These are phyloP conservation scores for Mesopsocus fuscifrons DNA, from an alignment of 2,888 invertebrate species.

Conservation along the genomic window DNA sequence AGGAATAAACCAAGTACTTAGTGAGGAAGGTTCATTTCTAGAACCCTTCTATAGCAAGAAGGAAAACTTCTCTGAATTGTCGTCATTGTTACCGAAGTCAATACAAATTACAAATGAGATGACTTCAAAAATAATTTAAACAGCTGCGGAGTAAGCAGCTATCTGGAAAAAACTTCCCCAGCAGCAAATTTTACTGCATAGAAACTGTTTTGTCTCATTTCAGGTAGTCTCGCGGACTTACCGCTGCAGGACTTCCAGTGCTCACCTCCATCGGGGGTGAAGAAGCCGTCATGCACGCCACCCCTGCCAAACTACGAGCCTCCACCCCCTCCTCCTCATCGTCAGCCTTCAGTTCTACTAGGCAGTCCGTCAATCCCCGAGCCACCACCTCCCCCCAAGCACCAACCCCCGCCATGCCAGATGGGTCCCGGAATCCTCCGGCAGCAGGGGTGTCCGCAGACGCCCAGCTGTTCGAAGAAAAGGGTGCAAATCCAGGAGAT, in stretches of 20 bases:
- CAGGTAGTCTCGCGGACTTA: slow-evolving; percentile 35
- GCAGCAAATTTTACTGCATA: too few species aligned
- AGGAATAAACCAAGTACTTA: too few species aligned
- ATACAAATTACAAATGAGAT: too few species aligned
- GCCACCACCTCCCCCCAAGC: slow-evolving; percentile 36
- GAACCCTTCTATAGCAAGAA: too few species aligned
- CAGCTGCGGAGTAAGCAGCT: too few species aligned
- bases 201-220: too few species aligned
- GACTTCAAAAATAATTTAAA: too few species aligned
- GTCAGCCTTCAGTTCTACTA: slow-evolving; percentile 26
- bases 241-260: slow-evolving; percentile 40
- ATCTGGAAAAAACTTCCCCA: too few species aligned
- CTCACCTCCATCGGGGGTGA: slow-evolving; percentile 30
- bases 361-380: slow-evolving; percentile 33
- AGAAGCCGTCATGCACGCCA: slow-evolving; percentile 15
- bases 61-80: too few species aligned
- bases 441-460: slow-evolving; percentile 37
- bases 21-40: too few species aligned
- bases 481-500: slow-evolving; percentile 86
- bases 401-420: slow-evolving; percentile 26
- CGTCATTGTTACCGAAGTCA: too few species aligned
- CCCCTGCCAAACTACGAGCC: slow-evolving; percentile 19
- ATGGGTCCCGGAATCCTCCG: slow-evolving; percentile 38
- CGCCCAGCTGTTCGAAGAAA: slow-evolving; percentile 65
- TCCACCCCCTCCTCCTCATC: slow-evolving; percentile 16